A percentile compares a stretch with the other conserved stretches of the same genome.
Evolutionary conservation across 2,888 invertebrate species (phyloP).

Genomic region (Julus scanicus): DNA sequence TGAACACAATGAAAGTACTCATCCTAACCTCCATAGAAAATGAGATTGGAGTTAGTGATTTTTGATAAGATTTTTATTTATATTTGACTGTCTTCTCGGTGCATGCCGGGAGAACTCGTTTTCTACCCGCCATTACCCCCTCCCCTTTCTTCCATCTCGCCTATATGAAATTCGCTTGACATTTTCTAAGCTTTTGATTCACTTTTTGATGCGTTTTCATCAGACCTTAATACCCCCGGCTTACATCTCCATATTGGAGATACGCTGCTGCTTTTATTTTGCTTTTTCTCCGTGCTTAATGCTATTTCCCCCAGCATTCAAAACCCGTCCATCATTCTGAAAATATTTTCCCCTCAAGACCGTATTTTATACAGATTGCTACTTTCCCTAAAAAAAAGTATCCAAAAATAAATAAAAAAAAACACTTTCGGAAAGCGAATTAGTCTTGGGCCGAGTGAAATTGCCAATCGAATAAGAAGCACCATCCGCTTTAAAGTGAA

Average conservation of each 20-base stretch:
- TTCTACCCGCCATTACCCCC: neutral
- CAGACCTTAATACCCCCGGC: conserved; percentile 8
- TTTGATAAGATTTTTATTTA: neutral
- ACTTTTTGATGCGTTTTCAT: conserved; percentile 45
- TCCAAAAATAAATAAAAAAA: neutral
- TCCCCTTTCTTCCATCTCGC: neutral
- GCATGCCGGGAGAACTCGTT: neutral
- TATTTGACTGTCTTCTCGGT: no score
- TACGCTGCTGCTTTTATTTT: neutral
- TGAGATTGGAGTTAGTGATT: no score
- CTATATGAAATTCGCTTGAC: conserved; percentile 4
- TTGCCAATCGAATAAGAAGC: neutral
- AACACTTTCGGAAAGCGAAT: neutral
- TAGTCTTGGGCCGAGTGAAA: neutral
- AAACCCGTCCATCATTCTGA: conserved; percentile 2
- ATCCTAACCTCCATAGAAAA: neutral
- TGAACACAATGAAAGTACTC: neutral
- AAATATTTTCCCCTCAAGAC: neutral
- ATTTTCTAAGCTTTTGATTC: conserved; percentile 45
- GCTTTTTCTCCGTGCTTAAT: neutral
- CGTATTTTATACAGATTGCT: conserved; percentile 20
- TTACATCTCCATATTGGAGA: neutral
- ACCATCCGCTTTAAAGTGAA: neutral
- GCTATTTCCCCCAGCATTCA: conserved; percentile 18
- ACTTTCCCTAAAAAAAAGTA: neutral